Evolutionary conservation across 2,797 vertebrate genomes (phyloP), one percentile per base, ranked within the genome.

Genomic region (Glyptemys insculpta): DNA sequence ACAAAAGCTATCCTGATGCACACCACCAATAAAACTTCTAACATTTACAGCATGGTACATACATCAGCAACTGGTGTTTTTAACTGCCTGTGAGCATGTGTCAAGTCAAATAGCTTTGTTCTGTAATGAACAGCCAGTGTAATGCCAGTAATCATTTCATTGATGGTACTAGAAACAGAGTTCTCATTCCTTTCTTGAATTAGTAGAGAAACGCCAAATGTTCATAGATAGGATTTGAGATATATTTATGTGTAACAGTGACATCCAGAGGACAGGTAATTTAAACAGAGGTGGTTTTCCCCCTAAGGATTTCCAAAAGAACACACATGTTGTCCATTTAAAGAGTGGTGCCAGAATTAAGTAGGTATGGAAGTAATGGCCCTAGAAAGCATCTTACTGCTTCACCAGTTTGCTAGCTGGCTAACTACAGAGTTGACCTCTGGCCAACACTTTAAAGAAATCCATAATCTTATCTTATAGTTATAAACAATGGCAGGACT

Each of bases 71-170:
- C 41, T 76, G 79, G 81, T 59, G 29, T 19, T 79, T 78, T 83
- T 79, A 89, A 56, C 68, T 94, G 86, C 76, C 93, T 93, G 29
- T 2, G 31, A 94, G 68, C n/a, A 96, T 65, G 14, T 81, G 72
- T 88, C 88, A 97, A 80, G 56, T 92, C 88, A 96, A 95, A 89
- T 50, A 65, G 47, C 31, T 94, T 85, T 94, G 57, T 88, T 85
- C 94, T 88, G 44, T 79, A 95, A 85, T 92, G 83, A 94, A 27
- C 16, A 41, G 76, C 18, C 56, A 96, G 52, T 89, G 81, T 89
- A 96, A 97, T 76, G 74, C 72, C 93, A 57, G 1, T 93, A 91
- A 96, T 89, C 93, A 92, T 94, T 90, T 74, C 8, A 72, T 62
- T 62, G 86, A 87, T 91, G 92, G 91, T 92, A 79, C 25, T 79